Conservation (phyloP, 1,140 invertebrate genomes). For the Dendroctonus ponderosae region DNA sequence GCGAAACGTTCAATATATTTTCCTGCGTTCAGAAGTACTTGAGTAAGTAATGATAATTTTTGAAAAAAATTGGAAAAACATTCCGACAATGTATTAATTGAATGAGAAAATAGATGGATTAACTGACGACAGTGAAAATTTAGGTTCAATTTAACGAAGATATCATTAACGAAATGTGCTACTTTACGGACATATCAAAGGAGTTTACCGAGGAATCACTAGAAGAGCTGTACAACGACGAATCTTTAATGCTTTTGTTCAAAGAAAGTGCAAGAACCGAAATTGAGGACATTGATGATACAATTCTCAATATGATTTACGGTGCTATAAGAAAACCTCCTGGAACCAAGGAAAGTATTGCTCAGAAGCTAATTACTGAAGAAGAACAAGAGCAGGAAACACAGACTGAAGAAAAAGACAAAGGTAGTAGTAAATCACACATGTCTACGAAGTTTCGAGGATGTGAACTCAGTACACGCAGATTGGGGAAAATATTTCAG, state of each 20-base stretch:
- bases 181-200: conserved; percentile 23
- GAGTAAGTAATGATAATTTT: no score
- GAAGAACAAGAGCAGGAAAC: conserved; percentile 21
- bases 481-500: not conserved
- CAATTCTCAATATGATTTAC: conserved; percentile 35
- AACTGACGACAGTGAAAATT: not conserved
- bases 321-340: conserved; percentile 36
- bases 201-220: conserved; percentile 34
- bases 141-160: conserved; percentile 36
- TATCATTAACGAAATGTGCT: conserved; percentile 36
- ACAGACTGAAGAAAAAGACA: conserved; percentile 35
- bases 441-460: not conserved
- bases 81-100: not conserved
- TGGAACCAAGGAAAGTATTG: conserved; percentile 41
- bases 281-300: conserved; percentile 31
- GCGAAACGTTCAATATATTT: no score
- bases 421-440: conserved; percentile 3
- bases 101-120: not conserved
- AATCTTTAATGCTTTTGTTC: conserved; percentile 22
- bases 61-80: not conserved
- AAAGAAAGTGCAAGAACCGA: conserved; percentile 24
- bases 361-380: conserved; percentile 38
- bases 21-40: no score
- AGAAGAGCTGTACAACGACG: conserved; percentile 31
- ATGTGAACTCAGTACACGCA: not conserved